Base-by-base conservation (phyloP, 2,797 vertebrate species). In the Malacoraja senta region DNA sequence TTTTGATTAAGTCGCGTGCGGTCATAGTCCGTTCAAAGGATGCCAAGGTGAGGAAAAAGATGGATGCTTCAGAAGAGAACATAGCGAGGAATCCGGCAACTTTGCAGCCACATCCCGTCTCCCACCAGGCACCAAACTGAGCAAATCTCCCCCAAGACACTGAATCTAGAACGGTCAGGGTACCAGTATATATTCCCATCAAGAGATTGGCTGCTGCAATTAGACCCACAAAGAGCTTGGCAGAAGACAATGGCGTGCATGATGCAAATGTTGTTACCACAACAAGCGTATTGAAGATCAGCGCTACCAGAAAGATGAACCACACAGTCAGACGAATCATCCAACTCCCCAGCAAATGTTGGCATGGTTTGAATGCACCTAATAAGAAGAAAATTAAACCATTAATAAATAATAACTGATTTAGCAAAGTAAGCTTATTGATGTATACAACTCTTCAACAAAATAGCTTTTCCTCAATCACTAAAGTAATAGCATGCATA, bases 281-380 rank as follows among this genome's bases (percentile, higher is more conserved):
- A 94, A 99, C 98, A 94, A 99, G 96, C 93, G 97, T 95, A 95
- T 99, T 99, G 95, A 98, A 99, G 94, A 98, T 95, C 95, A 99
- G 95, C 0, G 98, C 97, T 93, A 98, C 97, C 95, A 99, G 96
- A 96, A 99, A 99, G 96, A 99, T 99, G 96, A 99, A 99, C 99
- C 99, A 99, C 92, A 99, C 98, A 0, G 98, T 99, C 94, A 99
- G 97, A 84, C 98, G 98, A 93, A 99, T 99, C 99, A 99, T 99
- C 99, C 99, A 99, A 96, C 98, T 99, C 93, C 99, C 98, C 94
- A 99, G 95, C 93, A 99, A 96, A 94, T 99, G 98, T 95, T 98
- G 97, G 80, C 99, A 99, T 26, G 99, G 99, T 95, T 99, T 99
- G 95, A 99, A 99, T 93, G 98, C 98, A 95, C 99, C 99, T 99